A percentile compares a stretch with the other conserved stretches of the same genome.
Conservation (phyloP, 2,888 invertebrate genomes). For the Tetanocera ferruginea region DNA sequence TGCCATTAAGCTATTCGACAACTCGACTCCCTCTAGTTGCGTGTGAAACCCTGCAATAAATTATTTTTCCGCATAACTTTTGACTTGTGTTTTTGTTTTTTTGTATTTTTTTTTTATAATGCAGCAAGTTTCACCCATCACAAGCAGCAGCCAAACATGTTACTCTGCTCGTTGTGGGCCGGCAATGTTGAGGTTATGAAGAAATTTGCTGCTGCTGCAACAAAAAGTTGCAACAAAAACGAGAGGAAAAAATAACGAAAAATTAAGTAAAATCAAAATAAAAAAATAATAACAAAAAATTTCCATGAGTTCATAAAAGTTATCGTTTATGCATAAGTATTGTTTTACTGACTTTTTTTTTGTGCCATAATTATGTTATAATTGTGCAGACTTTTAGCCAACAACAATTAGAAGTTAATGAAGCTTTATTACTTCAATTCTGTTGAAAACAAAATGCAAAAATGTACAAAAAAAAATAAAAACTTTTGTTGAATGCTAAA, state of each 20-base stretch:
- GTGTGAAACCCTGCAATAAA: slow-evolving; percentile 19
- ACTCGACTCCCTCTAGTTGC: slow-evolving; percentile 3
- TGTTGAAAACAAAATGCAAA: not conserved
- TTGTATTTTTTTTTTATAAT: not conserved
- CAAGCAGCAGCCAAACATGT: not conserved
- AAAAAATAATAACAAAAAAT: not conserved
- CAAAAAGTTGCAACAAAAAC: not conserved
- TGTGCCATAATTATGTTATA: slow-evolving; percentile 1
- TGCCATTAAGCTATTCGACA: not conserved
- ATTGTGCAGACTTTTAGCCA: not conserved
- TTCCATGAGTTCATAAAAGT: slow-evolving; percentile 10
- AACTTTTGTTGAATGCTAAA: slow-evolving; percentile 9
- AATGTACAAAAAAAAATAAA: not conserved
- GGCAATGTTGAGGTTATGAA: not conserved
- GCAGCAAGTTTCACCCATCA: not conserved
- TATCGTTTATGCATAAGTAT: slow-evolving; percentile 15
- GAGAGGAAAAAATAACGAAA: not conserved
- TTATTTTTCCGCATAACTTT: slow-evolving; percentile 27
- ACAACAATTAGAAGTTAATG: not conserved
- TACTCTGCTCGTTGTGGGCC: not conserved
- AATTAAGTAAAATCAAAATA: not conserved
- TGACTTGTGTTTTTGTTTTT: slow-evolving; percentile 13
- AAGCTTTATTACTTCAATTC: not conserved
- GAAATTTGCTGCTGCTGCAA: slow-evolving; percentile 4
- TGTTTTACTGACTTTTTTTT: not conserved